These are phyloP conservation scores for Drosophila lini DNA, from an alignment of 1,140 invertebrate species.

Conservation along the genomic window DNA sequence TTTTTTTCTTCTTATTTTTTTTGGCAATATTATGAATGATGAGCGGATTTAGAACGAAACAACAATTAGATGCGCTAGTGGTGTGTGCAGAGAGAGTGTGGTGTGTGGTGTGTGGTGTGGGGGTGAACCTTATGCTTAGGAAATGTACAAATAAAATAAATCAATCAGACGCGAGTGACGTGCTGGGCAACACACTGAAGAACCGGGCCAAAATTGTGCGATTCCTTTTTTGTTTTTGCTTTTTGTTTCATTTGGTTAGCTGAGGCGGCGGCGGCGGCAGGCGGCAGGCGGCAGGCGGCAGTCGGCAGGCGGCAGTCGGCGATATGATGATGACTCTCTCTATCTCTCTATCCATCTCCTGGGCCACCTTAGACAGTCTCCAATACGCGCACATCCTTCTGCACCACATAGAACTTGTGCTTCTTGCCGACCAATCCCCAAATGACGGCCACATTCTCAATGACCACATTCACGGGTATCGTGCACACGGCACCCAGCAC, in stretches of 20 bases:
- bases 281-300: not conserved
- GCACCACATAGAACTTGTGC: slow-evolving; percentile 97
- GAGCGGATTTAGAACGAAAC: slow-evolving; percentile 47
- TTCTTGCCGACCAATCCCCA: slow-evolving; percentile 96
- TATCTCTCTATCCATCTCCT: not conserved
- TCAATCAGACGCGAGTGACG: slow-evolving; percentile 37
- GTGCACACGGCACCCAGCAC: slow-evolving; percentile 93
- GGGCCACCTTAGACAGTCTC: slow-evolving; percentile 66
- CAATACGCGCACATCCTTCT: slow-evolving; percentile 90
- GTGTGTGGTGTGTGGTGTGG: slow-evolving; percentile 1
- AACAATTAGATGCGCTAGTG: slow-evolving; percentile 41
- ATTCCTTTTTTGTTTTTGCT: slow-evolving; percentile 16
- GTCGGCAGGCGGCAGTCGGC: slow-evolving; percentile 6
- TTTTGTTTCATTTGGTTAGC: slow-evolving; percentile 31
- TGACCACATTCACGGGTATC: slow-evolving; percentile 95
- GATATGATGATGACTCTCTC: slow-evolving; percentile 31
- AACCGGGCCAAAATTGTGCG: slow-evolving; percentile 46
- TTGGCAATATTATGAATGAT: slow-evolving; percentile 38
- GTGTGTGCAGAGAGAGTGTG: slow-evolving; percentile 6
- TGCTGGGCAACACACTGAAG: slow-evolving; percentile 8
- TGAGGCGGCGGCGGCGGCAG: not conserved
- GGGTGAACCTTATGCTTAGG: slow-evolving; percentile 38
- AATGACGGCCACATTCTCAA: slow-evolving; percentile 97
- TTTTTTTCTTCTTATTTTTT: slow-evolving; percentile 5
- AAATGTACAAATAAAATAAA: slow-evolving; percentile 60